Evolutionary conservation across 92 coral and sea anemone species (phyloP).

Genomic region (Actinernus sp.): DNA sequence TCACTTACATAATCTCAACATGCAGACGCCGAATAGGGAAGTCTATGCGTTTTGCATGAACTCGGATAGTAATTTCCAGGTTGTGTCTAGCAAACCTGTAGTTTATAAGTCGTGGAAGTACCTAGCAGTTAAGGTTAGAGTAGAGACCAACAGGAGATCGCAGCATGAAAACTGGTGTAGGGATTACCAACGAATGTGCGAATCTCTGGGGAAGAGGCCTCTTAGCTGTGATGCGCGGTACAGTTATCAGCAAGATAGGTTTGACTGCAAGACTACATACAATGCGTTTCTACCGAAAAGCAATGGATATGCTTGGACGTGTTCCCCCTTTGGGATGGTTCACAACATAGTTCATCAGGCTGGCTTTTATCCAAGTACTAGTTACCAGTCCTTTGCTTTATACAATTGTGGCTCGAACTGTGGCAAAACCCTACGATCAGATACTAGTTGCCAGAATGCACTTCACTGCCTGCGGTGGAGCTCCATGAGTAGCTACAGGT

Average conservation of each 20-base stretch:
- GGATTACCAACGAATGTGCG: conserved; percentile 58
- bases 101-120: conserved; percentile 19
- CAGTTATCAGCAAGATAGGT: not conserved
- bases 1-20: conserved; percentile 17
- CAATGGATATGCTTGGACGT: not conserved
- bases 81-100: conserved; percentile 31
- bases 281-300: conserved; percentile 14
- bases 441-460: not conserved
- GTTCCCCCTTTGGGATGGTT: conserved; percentile 12
- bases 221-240: not conserved
- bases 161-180: conserved; percentile 65
- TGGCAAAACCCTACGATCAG: conserved; percentile 3
- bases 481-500: not conserved
- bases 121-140: conserved; percentile 42
- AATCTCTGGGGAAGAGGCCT: conserved; percentile 37
- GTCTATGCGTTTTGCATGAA: conserved; percentile 50
- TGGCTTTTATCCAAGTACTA: conserved; percentile 11
- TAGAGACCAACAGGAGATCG: conserved; percentile 36
- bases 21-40: conserved; percentile 13
- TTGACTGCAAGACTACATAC: conserved; percentile 23
- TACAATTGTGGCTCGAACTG: conserved; percentile 19
- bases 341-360: conserved; percentile 8
- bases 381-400: conserved; percentile 34
- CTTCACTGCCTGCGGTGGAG: not conserved
- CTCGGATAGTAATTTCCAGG: conserved; percentile 42